Conservation (phyloP, 2,113 vertebrate genomes). For the Heptranchias perlo region DNA sequence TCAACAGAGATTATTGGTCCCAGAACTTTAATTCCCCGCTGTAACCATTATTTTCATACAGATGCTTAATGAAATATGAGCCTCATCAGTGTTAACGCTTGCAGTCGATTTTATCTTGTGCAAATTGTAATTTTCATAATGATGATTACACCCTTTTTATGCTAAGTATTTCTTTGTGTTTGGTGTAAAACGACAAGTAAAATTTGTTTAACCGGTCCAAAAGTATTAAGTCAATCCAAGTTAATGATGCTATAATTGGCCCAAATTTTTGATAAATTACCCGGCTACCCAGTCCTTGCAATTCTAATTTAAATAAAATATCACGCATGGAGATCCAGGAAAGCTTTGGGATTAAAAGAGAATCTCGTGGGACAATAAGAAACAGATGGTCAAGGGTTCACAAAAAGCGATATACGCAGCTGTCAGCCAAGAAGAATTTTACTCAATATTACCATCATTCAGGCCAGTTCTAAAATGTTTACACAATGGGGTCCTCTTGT, state of each 20-base stretch:
- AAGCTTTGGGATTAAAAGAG: conserved; percentile 16
- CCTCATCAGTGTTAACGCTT: conserved; percentile 18
- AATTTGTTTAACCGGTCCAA: conserved; percentile 32
- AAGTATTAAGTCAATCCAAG: conserved; percentile 18
- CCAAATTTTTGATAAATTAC: conserved; percentile 30
- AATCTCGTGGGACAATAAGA: conserved; percentile 28
- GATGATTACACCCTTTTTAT: conserved; percentile 12
- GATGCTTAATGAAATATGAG: conserved; percentile 28
- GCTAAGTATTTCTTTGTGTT: conserved; percentile 27
- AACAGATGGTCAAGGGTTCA: conserved; percentile 36
- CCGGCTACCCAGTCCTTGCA: neutral
- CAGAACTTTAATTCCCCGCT: conserved; percentile 26
- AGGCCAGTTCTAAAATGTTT: neutral
- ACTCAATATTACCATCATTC: neutral
- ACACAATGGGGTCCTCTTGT: neutral
- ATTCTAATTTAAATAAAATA: conserved; percentile 33
- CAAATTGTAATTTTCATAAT: conserved; percentile 30
- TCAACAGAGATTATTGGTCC: conserved; percentile 19
- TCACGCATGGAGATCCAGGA: neutral
- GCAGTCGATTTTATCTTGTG: conserved; percentile 19
- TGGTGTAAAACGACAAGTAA: neutral
- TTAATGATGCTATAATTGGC: conserved; percentile 21
- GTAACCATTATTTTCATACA: conserved; percentile 36
- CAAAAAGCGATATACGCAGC: neutral
- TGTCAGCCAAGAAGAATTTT: conserved; percentile 14